These are phyloP conservation scores for Brachymystax lenok DNA, from an alignment of 2,797 vertebrate species.

Conservation along the genomic window DNA sequence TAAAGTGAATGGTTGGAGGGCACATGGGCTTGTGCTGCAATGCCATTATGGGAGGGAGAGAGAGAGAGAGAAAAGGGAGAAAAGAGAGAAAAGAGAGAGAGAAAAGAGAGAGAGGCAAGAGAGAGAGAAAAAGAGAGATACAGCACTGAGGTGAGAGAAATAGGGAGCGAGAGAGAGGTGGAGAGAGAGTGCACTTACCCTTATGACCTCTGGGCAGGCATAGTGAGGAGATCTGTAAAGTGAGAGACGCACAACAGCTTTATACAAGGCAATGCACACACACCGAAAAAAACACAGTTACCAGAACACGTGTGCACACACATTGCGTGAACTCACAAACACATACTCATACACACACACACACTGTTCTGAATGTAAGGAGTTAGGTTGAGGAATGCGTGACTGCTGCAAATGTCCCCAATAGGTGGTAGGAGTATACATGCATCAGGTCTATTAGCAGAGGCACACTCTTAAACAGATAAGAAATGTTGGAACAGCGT, in stretches of 20 bases:
- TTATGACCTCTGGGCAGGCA: conserved; percentile 83
- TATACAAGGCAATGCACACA: background rate
- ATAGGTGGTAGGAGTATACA: too few species aligned
- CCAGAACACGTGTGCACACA: background rate
- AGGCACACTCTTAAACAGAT: too few species aligned
- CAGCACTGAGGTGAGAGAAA: background rate
- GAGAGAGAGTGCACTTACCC: conserved; percentile 68
- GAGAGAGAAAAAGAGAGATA: conserved; percentile 3
- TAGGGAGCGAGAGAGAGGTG: conserved; percentile 11
- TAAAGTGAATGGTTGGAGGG: conserved; percentile 17
- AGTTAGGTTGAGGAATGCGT: background rate
- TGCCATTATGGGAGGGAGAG: background rate
- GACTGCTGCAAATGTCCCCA: background rate
- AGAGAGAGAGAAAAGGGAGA: background rate
- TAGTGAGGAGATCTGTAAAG: conserved; percentile 79
- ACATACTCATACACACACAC: background rate
- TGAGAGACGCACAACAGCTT: conserved; percentile 35
- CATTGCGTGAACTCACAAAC: background rate
- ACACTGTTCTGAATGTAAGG: background rate
- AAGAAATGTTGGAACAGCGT: too few species aligned
- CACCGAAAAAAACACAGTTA: background rate
- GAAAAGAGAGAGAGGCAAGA: conserved; percentile 4
- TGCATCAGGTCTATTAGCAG: too few species aligned
- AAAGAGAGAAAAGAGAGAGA: conserved; percentile 10
- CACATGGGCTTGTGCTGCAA: background rate